phyloP scores from a whole-genome alignment of 2,888 invertebrate genomes.

The Trissoscelio sp. region DNA sequence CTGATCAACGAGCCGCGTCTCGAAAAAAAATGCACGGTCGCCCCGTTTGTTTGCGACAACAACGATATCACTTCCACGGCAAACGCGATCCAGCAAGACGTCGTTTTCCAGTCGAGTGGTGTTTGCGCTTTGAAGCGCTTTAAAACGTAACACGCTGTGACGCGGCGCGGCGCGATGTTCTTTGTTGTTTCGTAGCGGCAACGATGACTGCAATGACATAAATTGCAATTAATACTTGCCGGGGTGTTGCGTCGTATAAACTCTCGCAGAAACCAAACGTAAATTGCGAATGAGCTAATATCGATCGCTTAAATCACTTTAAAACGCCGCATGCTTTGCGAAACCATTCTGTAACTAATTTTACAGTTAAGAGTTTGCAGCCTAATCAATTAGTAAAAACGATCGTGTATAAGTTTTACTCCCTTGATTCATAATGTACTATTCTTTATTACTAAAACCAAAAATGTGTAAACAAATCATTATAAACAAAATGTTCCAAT shows the following conservation, averaged over 20 bases:
- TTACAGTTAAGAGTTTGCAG: conserved; percentile 7
- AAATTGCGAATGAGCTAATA: conserved; percentile 29
- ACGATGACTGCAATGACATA: conserved; percentile 78
- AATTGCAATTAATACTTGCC: conserved; percentile 79
- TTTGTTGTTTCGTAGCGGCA: conserved; percentile 77
- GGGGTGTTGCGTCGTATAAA: conserved; percentile 47
- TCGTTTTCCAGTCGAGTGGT: conserved; percentile 55
- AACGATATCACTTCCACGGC: conserved; percentile 35
- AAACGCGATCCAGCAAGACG: conserved; percentile 47
- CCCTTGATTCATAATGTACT: too few relatives aligned
- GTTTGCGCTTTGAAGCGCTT: conserved; percentile 75
- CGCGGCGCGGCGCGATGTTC: conserved; percentile 72
- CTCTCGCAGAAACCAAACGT: conserved; percentile 23
- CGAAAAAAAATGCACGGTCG: conserved; percentile 18
- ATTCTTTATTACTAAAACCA: too few relatives aligned
- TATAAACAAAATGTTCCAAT: too few relatives aligned
- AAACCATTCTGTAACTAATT: conserved; percentile 1
- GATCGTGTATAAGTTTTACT: too few relatives aligned
- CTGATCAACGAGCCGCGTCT: conserved; percentile 13
- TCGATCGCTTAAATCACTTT: conserved; percentile 40
- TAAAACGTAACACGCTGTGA: conserved; percentile 75
- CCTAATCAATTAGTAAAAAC: too few relatives aligned
- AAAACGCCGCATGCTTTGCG: not conserved
- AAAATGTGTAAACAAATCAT: too few relatives aligned
- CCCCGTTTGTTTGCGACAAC: conserved; percentile 33